Evolutionary conservation across 2,113 vertebrate genomes (phyloP).

Genomic region (human (Homo sapiens)): GRCh38 chr12:130039001-130039500

Average conservation of each 20-base stretch:
- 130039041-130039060: background rate
- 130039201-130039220: background rate
- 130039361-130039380: accelerated
- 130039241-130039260: background rate
- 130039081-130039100: background rate
- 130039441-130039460: background rate
- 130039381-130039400: background rate
- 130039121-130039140: background rate
- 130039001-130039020: background rate
- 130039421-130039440: background rate
- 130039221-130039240: background rate
- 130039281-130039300: background rate
- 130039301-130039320: accelerated
- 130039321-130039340: background rate
- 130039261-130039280: background rate
- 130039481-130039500: too few relatives aligned
- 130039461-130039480: too few relatives aligned
- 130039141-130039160: background rate
- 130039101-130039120: background rate
- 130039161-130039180: background rate
- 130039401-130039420: background rate
- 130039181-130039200: background rate
- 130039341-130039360: accelerated
- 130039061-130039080: background rate
- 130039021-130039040: background rate